Conservation (phyloP, 1,140 invertebrate species). For the Mya arenaria region DNA sequence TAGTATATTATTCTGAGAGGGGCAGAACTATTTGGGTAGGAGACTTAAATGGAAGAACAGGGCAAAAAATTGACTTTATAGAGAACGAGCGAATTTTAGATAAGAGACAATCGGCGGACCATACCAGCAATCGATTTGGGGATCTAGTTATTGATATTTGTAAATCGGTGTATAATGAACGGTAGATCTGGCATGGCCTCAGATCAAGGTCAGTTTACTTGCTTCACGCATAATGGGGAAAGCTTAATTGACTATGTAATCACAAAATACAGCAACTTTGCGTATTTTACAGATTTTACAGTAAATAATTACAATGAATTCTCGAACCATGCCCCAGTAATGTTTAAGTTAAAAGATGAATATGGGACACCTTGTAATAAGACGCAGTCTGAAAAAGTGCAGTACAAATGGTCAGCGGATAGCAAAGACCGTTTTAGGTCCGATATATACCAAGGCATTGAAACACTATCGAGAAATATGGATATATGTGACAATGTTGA, state of each 20-base stretch:
- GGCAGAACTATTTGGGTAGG: neutral
- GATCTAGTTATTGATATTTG: neutral
- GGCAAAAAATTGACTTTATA: neutral
- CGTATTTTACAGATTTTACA: neutral
- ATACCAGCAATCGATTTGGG: neutral
- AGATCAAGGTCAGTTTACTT: neutral
- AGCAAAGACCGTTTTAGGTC: neutral
- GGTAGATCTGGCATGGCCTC: neutral
- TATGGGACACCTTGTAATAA: neutral
- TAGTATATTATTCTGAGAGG: neutral
- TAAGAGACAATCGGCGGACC: neutral
- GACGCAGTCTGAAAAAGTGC: neutral
- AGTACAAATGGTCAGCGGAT: neutral
- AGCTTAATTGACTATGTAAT: slow-evolving; percentile 16
- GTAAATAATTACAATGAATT: neutral
- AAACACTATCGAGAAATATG: neutral
- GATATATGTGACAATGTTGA: neutral
- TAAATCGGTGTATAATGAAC: neutral
- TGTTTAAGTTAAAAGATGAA: neutral
- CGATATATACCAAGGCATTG: neutral
- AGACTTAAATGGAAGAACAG: neutral
- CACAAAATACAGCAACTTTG: slow-evolving; percentile 1
- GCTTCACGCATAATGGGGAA: neutral
- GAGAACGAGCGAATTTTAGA: neutral
- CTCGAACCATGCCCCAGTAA: slow-evolving; percentile 2